Conservation (phyloP, 2,113 vertebrate species). For the Chamaetylas fuelleborni region DNA sequence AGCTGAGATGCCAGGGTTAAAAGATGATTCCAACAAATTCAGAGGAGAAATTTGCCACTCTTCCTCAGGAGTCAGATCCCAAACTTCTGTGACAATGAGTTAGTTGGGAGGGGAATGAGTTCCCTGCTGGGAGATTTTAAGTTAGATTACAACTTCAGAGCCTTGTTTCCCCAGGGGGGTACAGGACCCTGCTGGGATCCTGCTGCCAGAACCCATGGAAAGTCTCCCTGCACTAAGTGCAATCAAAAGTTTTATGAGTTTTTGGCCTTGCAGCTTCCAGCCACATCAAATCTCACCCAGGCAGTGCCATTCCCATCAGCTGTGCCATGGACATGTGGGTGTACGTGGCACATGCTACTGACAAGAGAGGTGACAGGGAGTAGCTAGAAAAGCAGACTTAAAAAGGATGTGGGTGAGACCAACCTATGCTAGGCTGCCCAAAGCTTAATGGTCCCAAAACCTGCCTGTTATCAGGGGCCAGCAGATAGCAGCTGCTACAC, state of each 20-base stretch:
- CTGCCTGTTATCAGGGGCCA: background rate
- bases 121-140: background rate
- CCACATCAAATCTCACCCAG: background rate
- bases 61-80: background rate
- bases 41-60: background rate
- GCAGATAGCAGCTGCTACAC: background rate
- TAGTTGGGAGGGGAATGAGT: background rate
- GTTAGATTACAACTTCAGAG: background rate
- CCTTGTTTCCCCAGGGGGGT: background rate
- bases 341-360: accelerated
- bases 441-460: background rate
- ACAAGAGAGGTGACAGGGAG: background rate
- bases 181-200: background rate
- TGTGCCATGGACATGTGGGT: background rate
- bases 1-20: slow-evolving; percentile 1
- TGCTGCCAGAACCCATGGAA: background rate
- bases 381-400: background rate
- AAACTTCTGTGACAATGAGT: background rate
- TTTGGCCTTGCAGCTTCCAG: background rate
- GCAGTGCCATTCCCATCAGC: background rate
- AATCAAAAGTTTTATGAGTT: background rate
- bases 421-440: background rate
- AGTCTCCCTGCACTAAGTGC: background rate
- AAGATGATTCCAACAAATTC: slow-evolving; percentile 24
- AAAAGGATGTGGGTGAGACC: background rate